A percentile compares a stretch with the other conserved stretches of the same genome.
These are phyloP conservation scores for Blera fallax DNA, from an alignment of 2,888 invertebrate genomes.

Conservation along the genomic window DNA sequence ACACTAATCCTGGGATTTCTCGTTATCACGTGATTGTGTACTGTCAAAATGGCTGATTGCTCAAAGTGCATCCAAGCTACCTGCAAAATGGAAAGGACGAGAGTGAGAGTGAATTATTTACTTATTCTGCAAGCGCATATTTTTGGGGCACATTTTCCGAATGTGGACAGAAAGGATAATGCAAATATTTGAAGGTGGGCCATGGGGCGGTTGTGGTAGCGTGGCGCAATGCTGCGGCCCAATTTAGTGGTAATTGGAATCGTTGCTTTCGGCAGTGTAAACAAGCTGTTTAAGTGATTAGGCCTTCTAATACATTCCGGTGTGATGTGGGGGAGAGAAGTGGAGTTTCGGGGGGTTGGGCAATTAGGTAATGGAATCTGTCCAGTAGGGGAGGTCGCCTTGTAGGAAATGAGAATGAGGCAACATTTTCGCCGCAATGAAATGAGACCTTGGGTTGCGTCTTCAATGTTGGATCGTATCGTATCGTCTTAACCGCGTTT, in stretches of 20 bases:
- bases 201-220: neutral
- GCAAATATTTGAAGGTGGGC: constrained; percentile 54
- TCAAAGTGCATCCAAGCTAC: constrained; percentile 98
- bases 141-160: neutral
- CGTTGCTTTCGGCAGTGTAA: constrained; percentile 29
- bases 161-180: constrained; percentile 14
- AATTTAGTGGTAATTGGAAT: constrained; percentile 4
- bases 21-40: constrained; percentile 96
- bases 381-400: too few relatives aligned
- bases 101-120: neutral
- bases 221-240: neutral
- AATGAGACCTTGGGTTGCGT: too few relatives aligned
- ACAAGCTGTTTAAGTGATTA: constrained; percentile 65
- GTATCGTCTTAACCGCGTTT: too few relatives aligned
- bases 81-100: constrained; percentile 83
- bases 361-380: constrained; percentile 48
- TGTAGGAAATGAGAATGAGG: neutral
- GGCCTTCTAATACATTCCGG: constrained; percentile 32
- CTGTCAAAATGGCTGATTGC: constrained; percentile 95
- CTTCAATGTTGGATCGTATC: too few relatives aligned
- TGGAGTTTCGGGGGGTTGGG: neutral
- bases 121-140: neutral
- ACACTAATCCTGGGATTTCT: constrained; percentile 95
- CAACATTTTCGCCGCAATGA: neutral
- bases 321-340: neutral